Base-by-base conservation (phyloP, 1,140 invertebrate genomes). In the Megalopta genalis region DNA sequence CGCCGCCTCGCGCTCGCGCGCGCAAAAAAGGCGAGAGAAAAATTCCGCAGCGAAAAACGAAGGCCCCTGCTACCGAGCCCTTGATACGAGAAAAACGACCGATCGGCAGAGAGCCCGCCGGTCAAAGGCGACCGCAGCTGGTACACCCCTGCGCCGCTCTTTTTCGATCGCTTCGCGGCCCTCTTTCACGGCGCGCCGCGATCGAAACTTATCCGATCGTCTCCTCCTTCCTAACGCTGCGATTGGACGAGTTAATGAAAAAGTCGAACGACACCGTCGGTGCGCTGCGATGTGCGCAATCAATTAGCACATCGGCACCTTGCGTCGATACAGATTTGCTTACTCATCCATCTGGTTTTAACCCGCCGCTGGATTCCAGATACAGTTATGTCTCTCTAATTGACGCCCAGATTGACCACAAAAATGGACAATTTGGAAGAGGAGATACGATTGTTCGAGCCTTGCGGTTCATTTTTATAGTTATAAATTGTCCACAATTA, bases 261-360 rank as follows among this genome's bases (percentile, higher is more conserved):
- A n/a, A n/a, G n/a, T n/a, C n/a, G n/a, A 52, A 32, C n/a, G 60
- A 71, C 60, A 23, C 25, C 39, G 32, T 9, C n/a, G n/a, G 37
- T 37, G 10, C 57, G 9, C 49, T 23, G 23, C 7, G 32, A 42
- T 10, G 39, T 10, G 39, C 21, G 42, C n/a, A 70, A 64, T 72
- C 69, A 57, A 78, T 71, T 72, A 72, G 21, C 76, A 49, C 67
- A 70, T 70, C 75, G 69, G 23, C 76, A 72, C 68, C 76, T 78
- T 59, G 37, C 32, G n/a, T 39, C 9, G 52, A 16, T 27, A 21
- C 52, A 23, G 4, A 67, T 46, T 21, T 52, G 14, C 2, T 16
- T 0, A 1, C 1, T 42, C 9, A 42, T 42, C 12, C 8, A 42
- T 42, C 39, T 10, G 12, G 1, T 42, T 42, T 42, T 10, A n/a